These are phyloP conservation scores for Vanacampus margaritifer DNA, from an alignment of 2,113 vertebrate genomes.

Conservation along the genomic window DNA sequence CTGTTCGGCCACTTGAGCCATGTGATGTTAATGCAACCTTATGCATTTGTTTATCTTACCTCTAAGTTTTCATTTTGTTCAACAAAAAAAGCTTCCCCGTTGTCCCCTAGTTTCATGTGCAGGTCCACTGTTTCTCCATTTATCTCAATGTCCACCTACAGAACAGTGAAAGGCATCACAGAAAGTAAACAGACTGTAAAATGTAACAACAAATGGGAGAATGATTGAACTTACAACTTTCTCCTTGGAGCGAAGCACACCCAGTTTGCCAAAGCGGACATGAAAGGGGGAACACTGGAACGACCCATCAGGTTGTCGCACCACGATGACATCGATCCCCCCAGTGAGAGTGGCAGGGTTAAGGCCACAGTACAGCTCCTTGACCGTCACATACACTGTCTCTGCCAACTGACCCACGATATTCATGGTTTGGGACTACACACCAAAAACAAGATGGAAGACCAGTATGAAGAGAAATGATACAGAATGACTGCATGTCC, in stretches of 20 bases:
- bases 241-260: conserved; percentile 87
- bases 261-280: conserved; percentile 91
- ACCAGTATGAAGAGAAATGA: background rate
- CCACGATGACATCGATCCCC: conserved; percentile 88
- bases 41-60: conserved; percentile 51
- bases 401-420: conserved; percentile 90
- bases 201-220: background rate
- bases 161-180: background rate
- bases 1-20: background rate
- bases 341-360: conserved; percentile 89
- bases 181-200: background rate
- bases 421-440: conserved; percentile 85
- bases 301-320: conserved; percentile 85
- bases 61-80: conserved; percentile 79
- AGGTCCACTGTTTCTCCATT: conserved; percentile 88
- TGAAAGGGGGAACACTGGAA: conserved; percentile 93
- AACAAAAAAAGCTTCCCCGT: conserved; percentile 94
- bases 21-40: background rate
- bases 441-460: conserved; percentile 21
- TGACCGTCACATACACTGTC: conserved; percentile 83
- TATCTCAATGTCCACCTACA: conserved; percentile 92
- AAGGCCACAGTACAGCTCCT: conserved; percentile 86
- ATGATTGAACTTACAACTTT: conserved; percentile 81
- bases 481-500: background rate
- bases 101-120: conserved; percentile 93